These are phyloP conservation scores for Stercorarius parasiticus DNA, from an alignment of 2,113 vertebrate genomes.

Conservation along the genomic window DNA sequence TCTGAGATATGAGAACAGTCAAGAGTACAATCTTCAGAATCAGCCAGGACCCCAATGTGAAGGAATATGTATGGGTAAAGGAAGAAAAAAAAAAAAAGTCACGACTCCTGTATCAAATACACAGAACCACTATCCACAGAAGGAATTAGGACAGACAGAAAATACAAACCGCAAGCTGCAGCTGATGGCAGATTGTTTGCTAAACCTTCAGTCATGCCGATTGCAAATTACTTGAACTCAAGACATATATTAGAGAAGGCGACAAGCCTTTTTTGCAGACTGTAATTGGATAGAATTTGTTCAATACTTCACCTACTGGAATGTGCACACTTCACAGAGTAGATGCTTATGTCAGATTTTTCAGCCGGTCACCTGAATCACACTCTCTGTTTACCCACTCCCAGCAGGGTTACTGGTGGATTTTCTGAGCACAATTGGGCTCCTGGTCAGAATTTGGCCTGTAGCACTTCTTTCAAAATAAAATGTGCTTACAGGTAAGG, in stretches of 20 bases:
- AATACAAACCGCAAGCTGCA: not conserved
- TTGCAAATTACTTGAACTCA: not conserved
- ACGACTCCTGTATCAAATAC: not conserved
- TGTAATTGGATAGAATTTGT: not conserved
- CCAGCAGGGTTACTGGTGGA: not conserved
- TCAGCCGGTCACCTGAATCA: not conserved
- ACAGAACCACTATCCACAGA: not conserved
- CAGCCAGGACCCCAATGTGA: accelerated
- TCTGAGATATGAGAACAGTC: not conserved
- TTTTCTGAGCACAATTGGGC: not conserved
- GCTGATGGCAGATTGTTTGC: not conserved
- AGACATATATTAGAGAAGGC: not conserved
- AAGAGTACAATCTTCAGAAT: not conserved
- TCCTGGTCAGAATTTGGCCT: not conserved
- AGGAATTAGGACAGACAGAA: not conserved
- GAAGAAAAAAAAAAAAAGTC: too few species aligned
- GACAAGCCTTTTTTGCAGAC: not conserved
- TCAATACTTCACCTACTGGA: not conserved
- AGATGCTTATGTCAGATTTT: not conserved
- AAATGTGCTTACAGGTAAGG: not conserved
- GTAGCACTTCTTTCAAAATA: not conserved
- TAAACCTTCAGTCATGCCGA: not conserved
- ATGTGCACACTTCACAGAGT: not conserved
- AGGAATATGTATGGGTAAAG: not conserved
- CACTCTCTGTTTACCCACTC: not conserved